Evolutionary conservation across 2,113 vertebrate genomes (phyloP).

Genomic region (Microcebus murinus): DNA sequence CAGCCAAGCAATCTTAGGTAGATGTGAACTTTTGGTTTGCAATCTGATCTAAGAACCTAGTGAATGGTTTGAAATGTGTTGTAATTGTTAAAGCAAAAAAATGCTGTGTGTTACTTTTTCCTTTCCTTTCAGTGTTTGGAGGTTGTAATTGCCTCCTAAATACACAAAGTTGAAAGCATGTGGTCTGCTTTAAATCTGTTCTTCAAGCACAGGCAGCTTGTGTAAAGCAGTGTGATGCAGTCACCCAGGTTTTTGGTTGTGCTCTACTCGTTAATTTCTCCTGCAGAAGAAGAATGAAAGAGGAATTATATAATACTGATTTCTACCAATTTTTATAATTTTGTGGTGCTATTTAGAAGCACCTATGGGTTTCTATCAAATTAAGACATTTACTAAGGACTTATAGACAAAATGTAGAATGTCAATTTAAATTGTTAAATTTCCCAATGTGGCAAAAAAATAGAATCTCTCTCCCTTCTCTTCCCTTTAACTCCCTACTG

Average conservation of each 20-base stretch:
- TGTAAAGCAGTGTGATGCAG: slow-evolving; percentile 63
- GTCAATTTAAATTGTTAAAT: slow-evolving; percentile 78
- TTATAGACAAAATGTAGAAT: slow-evolving; percentile 63
- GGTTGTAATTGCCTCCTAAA: slow-evolving; percentile 70
- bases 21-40: slow-evolving; percentile 94
- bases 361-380: slow-evolving; percentile 71
- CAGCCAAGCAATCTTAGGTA: slow-evolving; percentile 90
- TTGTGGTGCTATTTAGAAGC: slow-evolving; percentile 41
- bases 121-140: slow-evolving; percentile 61
- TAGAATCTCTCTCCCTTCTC: not conserved
- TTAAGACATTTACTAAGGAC: slow-evolving; percentile 19
- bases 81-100: slow-evolving; percentile 45
- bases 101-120: slow-evolving; percentile 59
- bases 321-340: slow-evolving; percentile 63
- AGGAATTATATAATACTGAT: slow-evolving; percentile 72
- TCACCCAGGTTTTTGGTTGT: slow-evolving; percentile 51
- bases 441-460: not conserved
- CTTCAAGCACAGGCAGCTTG: slow-evolving; percentile 62
- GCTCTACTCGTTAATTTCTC: slow-evolving; percentile 68
- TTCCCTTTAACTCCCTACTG: not conserved
- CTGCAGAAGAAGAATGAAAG: slow-evolving; percentile 51
- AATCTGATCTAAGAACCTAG: slow-evolving; percentile 83
- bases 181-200: slow-evolving; percentile 66
- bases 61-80: slow-evolving; percentile 33
- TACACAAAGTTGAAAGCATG: slow-evolving; percentile 54